Evolutionary conservation across 2,888 invertebrate species (phyloP).

Genomic region (Cataglyphis altisquamis): DNA sequence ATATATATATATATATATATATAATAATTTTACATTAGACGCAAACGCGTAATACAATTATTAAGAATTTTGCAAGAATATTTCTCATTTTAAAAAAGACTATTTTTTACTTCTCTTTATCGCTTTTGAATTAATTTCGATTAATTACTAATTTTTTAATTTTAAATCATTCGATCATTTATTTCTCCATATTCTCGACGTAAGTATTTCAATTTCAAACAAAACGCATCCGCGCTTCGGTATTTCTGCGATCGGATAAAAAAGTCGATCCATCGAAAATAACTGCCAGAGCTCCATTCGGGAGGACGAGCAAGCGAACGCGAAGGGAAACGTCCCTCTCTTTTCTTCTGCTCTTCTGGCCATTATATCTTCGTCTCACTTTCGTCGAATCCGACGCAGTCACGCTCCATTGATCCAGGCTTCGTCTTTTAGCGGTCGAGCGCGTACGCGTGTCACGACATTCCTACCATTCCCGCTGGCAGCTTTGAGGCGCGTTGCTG

Average conservation of each 20-base stretch:
- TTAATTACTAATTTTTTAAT: not conserved
- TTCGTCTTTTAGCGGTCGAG: slow-evolving; percentile 42
- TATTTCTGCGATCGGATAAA: slow-evolving; percentile 65
- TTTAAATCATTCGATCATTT: not conserved
- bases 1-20: not conserved
- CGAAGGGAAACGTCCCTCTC: slow-evolving; percentile 51
- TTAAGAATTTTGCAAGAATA: not conserved
- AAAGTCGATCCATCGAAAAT: slow-evolving; percentile 70
- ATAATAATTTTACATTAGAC: not conserved
- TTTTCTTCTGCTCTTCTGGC: slow-evolving; percentile 49
- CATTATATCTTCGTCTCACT: slow-evolving; percentile 71
- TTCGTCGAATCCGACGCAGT: slow-evolving; percentile 68
- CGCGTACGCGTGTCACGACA: slow-evolving; percentile 43
- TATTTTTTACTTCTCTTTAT: slow-evolving; percentile 1
- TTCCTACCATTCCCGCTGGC: slow-evolving; percentile 32
- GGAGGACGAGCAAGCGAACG: slow-evolving; percentile 45
- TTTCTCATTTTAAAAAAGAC: not conserved
- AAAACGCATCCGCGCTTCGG: slow-evolving; percentile 18
- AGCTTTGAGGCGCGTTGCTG: slow-evolving; percentile 39
- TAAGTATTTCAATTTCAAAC: slow-evolving; percentile 3
- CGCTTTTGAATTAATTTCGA: not conserved
- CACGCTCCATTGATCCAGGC: slow-evolving; percentile 66
- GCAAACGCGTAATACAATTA: not conserved
- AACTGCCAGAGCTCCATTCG: slow-evolving; percentile 32
- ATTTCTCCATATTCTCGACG: not conserved